Percentiles rank a stretch among this genome's conserved stretches.
Evolutionary conservation across 2,888 invertebrate species (phyloP).

Genomic region (Cheilosia vernalis): DNA sequence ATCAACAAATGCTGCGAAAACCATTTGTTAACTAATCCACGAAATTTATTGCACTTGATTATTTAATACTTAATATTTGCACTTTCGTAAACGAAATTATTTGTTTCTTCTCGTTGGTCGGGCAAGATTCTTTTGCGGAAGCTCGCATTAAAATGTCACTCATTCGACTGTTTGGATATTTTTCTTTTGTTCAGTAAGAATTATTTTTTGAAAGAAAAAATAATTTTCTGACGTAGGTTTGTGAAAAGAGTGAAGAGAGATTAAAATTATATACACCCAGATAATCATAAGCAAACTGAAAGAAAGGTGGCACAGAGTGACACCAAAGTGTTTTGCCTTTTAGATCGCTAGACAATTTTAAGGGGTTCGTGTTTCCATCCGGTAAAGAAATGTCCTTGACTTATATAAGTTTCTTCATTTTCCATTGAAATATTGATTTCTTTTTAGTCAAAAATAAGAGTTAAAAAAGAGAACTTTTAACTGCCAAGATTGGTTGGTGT

Average conservation of each 20-base stretch:
- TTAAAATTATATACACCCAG: not conserved
- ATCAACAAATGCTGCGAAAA: constrained; percentile 17
- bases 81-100: constrained; percentile 22
- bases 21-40: constrained; percentile 19
- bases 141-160: constrained; percentile 48
- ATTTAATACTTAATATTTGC: constrained; percentile 30
- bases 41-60: constrained; percentile 29
- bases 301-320: constrained; percentile 29
- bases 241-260: not conserved
- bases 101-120: not conserved
- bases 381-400: not conserved
- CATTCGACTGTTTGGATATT: constrained; percentile 19
- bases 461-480: no score
- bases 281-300: constrained; percentile 6
- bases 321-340: not conserved
- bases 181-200: constrained; percentile 9
- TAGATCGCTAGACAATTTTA: not conserved
- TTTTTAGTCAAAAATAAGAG: no score
- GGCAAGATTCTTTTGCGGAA: constrained; percentile 19
- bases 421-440: no score
- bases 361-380: not conserved
- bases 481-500: not conserved
- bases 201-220: not conserved
- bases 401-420: no score
- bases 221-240: constrained; percentile 17